A percentile compares a stretch with the other conserved stretches of the same genome.
phyloP scores from a whole-genome alignment of 2,888 invertebrate species.

The Parnassius mnemosyne region DNA sequence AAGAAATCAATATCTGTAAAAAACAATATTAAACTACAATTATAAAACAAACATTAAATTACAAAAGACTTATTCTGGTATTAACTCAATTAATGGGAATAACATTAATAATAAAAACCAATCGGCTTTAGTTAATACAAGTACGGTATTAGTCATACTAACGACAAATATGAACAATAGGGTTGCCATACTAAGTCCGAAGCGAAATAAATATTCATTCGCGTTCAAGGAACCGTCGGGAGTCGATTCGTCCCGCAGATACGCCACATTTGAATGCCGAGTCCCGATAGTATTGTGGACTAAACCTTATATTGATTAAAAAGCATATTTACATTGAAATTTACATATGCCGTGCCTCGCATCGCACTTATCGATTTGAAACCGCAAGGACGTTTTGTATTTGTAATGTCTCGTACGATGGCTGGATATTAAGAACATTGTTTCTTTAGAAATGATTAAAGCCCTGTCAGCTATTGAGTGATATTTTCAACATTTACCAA shows the following conservation, averaged over 20 bases:
- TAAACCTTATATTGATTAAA: conserved; percentile 71
- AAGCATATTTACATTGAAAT: conserved; percentile 69
- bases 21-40: no score
- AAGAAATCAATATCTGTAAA: no score
- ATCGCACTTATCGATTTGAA: conserved; percentile 69
- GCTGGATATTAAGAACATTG: conserved; percentile 2
- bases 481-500: not conserved
- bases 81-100: no score
- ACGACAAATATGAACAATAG: conserved; percentile 67
- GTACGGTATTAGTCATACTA: conserved; percentile 32
- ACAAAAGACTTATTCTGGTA: no score
- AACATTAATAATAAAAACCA: no score
- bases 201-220: conserved; percentile 75
- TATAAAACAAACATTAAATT: no score
- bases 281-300: conserved; percentile 68
- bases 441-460: conserved; percentile 34
- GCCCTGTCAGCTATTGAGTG: not conserved
- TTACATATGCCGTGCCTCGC: conserved; percentile 74
- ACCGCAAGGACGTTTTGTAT: conserved; percentile 39
- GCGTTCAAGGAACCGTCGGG: conserved; percentile 49
- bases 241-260: conserved; percentile 62
- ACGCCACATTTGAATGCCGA: conserved; percentile 66
- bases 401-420: conserved; percentile 24
- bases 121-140: not conserved
- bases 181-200: conserved; percentile 47